Percentiles rank a stretch among this genome's conserved stretches.
phyloP scores from a whole-genome alignment of 2,113 vertebrate genomes.

The Gopherus flavomarginatus region DNA sequence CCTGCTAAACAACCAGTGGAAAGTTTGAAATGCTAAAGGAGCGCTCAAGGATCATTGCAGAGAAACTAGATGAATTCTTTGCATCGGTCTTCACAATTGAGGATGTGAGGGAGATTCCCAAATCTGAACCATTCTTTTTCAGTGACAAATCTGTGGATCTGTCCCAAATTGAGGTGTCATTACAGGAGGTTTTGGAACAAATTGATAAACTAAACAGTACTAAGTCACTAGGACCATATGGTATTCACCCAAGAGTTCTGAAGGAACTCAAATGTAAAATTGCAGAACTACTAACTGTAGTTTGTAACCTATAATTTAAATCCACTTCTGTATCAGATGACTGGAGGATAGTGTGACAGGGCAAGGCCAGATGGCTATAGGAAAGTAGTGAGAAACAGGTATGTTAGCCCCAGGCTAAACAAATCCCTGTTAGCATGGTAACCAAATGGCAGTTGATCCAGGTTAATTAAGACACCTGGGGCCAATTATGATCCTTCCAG shows the following conservation, averaged over 20 bases:
- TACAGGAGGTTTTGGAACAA: neutral
- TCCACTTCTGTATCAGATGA: neutral
- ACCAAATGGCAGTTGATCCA: too few species aligned
- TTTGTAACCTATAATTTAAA: neutral
- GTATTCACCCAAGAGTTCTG: neutral
- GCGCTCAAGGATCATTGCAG: neutral
- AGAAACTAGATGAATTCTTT: too few species aligned
- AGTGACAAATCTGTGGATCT: neutral
- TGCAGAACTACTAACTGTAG: neutral
- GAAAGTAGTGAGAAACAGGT: too few species aligned
- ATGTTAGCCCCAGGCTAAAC: too few species aligned
- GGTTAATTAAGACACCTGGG: too few species aligned
- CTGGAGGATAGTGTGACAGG: neutral
- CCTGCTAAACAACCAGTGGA: neutral
- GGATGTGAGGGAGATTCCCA: too few species aligned
- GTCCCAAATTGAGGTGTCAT: neutral
- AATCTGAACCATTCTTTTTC: too few species aligned
- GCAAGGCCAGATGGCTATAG: too few species aligned
- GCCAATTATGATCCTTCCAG: too few species aligned
- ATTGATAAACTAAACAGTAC: neutral
- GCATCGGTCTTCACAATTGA: too few species aligned
- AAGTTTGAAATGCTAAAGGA: neutral
- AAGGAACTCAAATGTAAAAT: neutral
- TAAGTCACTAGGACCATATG: neutral
- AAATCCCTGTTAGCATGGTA: too few species aligned